These are phyloP conservation scores for Melieria picta DNA, from an alignment of 2,888 invertebrate species.

Conservation along the genomic window DNA sequence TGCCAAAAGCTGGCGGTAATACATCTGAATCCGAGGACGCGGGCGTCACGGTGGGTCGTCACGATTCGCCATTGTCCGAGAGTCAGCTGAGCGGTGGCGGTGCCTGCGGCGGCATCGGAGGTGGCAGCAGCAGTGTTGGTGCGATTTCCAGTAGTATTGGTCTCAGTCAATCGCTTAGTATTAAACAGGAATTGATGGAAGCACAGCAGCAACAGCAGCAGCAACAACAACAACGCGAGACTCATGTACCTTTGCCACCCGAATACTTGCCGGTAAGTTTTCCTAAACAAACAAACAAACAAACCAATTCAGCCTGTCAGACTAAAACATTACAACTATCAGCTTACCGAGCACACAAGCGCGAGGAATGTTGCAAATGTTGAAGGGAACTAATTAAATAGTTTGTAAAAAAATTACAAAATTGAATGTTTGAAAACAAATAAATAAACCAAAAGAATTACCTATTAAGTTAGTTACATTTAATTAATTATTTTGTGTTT, in stretches of 20 bases:
- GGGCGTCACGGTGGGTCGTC: conserved; percentile 51
- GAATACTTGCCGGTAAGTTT: conserved; percentile 66
- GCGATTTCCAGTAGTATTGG: conserved; percentile 52
- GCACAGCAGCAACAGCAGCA: conserved; percentile 62
- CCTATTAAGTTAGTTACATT: too few relatives aligned
- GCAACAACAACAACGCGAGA: conserved; percentile 60
- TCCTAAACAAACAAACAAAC: neutral
- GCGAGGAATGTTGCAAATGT: too few relatives aligned
- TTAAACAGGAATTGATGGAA: conserved; percentile 67
- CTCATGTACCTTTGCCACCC: conserved; percentile 63
- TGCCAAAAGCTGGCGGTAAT: conserved; percentile 72
- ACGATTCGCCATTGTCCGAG: conserved; percentile 64
- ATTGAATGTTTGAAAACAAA: too few relatives aligned
- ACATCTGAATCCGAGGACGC: conserved; percentile 68
- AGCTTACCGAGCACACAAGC: too few relatives aligned
- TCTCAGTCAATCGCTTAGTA: conserved; percentile 66
- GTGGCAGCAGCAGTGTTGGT: conserved; percentile 35
- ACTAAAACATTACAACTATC: too few relatives aligned
- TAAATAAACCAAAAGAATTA: too few relatives aligned
- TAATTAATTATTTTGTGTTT: too few relatives aligned
- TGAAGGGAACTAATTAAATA: too few relatives aligned
- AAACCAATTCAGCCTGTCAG: neutral
- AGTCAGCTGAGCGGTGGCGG: conserved; percentile 58
- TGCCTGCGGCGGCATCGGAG: conserved; percentile 51
- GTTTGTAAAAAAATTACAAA: too few relatives aligned